phyloP scores from a whole-genome alignment of 2,113 vertebrate genomes.

The Thalassoma bifasciatum region DNA sequence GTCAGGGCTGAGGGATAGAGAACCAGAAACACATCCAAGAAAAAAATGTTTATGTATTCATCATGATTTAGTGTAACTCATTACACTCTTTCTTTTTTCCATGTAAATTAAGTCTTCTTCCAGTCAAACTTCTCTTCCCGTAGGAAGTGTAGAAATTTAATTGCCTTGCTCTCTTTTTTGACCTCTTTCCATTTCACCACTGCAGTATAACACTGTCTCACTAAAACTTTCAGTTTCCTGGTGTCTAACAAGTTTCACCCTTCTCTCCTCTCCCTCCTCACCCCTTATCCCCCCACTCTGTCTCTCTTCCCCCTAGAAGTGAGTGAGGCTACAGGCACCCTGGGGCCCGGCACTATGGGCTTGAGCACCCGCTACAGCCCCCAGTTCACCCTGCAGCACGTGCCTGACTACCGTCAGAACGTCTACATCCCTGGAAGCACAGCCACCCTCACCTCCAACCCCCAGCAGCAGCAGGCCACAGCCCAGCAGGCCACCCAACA shows the following conservation, averaged over 20 bases:
- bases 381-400: constrained; percentile 98
- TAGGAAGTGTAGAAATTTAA: not conserved
- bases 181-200: constrained; percentile 15
- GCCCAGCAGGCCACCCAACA: constrained; percentile 80
- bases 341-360: constrained; percentile 94
- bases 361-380: constrained; percentile 95
- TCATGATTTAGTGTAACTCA: constrained; percentile 11
- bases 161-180: not conserved
- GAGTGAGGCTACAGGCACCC: constrained; percentile 91
- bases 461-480: constrained; percentile 81
- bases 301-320: constrained; percentile 84
- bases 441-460: constrained; percentile 90
- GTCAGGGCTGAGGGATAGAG: constrained; percentile 41
- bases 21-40: constrained; percentile 6
- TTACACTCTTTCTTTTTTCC: not conserved
- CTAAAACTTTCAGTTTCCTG: constrained; percentile 30
- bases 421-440: constrained; percentile 99
- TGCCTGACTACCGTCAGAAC: constrained; percentile 97
- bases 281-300: constrained; percentile 43
- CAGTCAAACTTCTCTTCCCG: not conserved
- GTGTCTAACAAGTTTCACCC: constrained; percentile 65
- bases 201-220: constrained; percentile 25
- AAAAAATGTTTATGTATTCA: not conserved
- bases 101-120: not conserved
- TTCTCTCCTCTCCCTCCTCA: constrained; percentile 34